A percentile compares a stretch with the other conserved stretches of the same genome.
Evolutionary conservation across 2,888 invertebrate genomes (phyloP).

Genomic region (Tryphoninae sp.): DNA sequence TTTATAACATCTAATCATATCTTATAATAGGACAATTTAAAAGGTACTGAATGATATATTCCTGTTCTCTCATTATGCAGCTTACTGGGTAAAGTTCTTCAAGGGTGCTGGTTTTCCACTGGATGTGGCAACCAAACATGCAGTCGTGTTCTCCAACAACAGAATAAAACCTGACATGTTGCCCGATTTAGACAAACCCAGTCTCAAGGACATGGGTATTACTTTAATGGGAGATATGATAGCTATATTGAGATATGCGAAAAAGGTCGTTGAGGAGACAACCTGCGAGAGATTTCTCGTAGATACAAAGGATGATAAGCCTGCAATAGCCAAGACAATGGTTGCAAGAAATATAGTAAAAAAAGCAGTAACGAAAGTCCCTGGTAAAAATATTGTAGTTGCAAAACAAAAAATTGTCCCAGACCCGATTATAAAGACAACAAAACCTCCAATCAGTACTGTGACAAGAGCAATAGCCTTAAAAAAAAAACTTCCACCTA

Average conservation of each 20-base stretch:
- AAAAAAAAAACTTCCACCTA: constrained; percentile 68
- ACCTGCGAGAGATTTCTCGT: constrained; percentile 79
- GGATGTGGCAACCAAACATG: constrained; percentile 91
- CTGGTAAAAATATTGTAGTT: constrained; percentile 62
- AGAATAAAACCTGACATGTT: constrained; percentile 94
- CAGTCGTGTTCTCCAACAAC: constrained; percentile 93
- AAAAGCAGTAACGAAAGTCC: constrained; percentile 70
- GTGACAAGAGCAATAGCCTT: constrained; percentile 62
- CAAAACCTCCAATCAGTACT: constrained; percentile 43
- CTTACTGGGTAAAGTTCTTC: constrained; percentile 93
- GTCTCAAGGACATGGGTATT: constrained; percentile 94
- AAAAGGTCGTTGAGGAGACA: constrained; percentile 83
- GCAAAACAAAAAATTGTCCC: constrained; percentile 67
- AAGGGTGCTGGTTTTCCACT: constrained; percentile 91
- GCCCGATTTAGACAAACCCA: constrained; percentile 92
- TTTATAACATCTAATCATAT: too few relatives aligned
- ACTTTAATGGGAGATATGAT: constrained; percentile 86
- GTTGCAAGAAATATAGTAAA: constrained; percentile 63
- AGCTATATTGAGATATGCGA: constrained; percentile 86
- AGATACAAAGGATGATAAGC: constrained; percentile 73
- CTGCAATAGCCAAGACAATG: constrained; percentile 33
- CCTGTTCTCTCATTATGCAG: constrained; percentile 76
- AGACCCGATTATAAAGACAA: constrained; percentile 59
- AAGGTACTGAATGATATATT: too few relatives aligned
- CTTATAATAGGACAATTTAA: too few relatives aligned